A percentile compares a stretch with the other conserved stretches of the same genome.
Conservation (phyloP, 2,113 vertebrate genomes). For the Pongo abelii region DNA sequence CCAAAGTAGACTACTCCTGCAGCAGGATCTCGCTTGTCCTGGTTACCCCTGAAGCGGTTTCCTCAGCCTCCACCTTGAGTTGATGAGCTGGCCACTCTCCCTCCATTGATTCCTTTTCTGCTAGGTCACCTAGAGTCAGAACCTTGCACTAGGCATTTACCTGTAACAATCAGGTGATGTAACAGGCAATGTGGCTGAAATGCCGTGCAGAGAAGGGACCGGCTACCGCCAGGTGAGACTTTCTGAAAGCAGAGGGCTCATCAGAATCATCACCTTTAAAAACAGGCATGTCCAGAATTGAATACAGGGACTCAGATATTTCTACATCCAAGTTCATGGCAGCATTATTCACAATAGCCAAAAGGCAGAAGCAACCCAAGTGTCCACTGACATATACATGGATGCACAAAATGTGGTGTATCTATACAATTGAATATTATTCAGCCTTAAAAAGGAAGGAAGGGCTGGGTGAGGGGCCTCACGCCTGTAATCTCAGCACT, state of each 20-base stretch:
- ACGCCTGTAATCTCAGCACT: too few species aligned
- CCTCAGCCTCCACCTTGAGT: background rate
- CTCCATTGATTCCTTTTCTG: background rate
- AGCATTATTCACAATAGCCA: too few species aligned
- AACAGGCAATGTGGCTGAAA: background rate
- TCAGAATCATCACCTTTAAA: background rate
- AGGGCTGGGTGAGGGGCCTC: too few species aligned
- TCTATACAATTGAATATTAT: too few species aligned
- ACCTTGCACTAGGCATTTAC: background rate
- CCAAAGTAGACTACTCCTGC: background rate
- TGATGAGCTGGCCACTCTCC: background rate
- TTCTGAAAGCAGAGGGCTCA: background rate
- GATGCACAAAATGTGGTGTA: too few species aligned
- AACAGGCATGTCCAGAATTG: background rate
- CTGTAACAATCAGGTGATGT: background rate
- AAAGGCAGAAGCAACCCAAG: too few species aligned
- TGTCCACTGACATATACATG: too few species aligned
- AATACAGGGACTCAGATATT: background rate
- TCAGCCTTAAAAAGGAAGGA: too few species aligned
- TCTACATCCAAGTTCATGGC: background rate
- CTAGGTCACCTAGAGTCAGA: background rate
- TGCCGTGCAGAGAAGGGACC: rapidly evolving
- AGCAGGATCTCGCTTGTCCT: background rate
- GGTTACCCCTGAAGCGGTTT: background rate
- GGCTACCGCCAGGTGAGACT: background rate